These are phyloP conservation scores for Ondatra zibethicus DNA, from an alignment of 2,113 vertebrate genomes.

Conservation along the genomic window DNA sequence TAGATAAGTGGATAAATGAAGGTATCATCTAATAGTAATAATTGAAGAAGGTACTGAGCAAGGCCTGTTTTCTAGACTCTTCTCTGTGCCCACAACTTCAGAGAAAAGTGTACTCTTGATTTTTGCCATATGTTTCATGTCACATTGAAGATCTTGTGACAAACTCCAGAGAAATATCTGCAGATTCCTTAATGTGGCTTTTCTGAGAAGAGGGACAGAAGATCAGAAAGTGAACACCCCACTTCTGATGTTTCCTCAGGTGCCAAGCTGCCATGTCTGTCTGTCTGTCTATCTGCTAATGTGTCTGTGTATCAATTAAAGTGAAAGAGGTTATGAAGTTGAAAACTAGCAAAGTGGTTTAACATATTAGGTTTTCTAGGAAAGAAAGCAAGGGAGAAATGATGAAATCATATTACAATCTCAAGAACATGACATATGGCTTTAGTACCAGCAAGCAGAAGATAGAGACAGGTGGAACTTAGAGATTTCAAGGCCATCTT, in stretches of 20 bases:
- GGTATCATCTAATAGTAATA: no score
- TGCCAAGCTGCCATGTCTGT: no score
- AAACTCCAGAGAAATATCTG: background rate
- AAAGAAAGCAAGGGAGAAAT: background rate
- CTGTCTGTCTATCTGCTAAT: background rate
- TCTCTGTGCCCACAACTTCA: background rate
- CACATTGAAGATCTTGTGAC: background rate
- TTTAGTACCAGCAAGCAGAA: background rate
- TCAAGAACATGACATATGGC: background rate
- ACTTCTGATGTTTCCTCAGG: no score
- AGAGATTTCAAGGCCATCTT: background rate
- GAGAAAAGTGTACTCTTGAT: background rate
- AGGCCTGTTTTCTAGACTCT: background rate
- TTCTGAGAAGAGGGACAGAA: no score
- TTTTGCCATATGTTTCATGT: no score
- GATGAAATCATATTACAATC: background rate
- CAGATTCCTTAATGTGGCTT: background rate
- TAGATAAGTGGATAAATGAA: no score
- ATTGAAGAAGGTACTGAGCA: background rate
- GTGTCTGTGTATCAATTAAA: background rate
- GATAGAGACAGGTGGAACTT: background rate
- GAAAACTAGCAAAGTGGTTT: background rate
- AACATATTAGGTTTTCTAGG: background rate
- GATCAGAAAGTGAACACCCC: no score
- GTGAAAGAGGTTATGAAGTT: background rate